Evolutionary conservation across 2,797 vertebrate genomes (phyloP).

Genomic region (Cygnus olor): DNA sequence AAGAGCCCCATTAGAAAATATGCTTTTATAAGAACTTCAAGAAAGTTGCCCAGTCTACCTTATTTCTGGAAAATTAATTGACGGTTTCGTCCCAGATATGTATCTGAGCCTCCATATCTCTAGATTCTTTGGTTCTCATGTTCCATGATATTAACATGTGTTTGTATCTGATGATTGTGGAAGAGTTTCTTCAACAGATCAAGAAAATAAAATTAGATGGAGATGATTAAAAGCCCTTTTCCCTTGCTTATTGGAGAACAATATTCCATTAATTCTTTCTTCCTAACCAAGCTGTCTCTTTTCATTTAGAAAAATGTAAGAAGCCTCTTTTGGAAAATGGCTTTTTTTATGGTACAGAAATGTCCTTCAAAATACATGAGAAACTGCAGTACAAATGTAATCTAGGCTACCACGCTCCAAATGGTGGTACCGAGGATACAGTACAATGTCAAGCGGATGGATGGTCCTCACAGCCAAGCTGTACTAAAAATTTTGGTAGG

Average conservation of each 20-base stretch:
- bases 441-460: constrained; percentile 68
- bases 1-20: neutral
- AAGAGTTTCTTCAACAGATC: neutral
- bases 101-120: neutral
- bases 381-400: constrained; percentile 64
- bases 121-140: neutral
- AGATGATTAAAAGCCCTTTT: rapidly evolving
- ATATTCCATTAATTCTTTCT: neutral
- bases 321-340: constrained; percentile 76
- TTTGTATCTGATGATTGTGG: neutral
- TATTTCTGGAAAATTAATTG: neutral
- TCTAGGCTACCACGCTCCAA: constrained; percentile 61
- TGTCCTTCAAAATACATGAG: constrained; percentile 70
- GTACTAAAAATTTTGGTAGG: constrained; percentile 61
- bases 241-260: neutral
- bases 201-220: neutral
- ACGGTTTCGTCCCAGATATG: neutral
- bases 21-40: neutral
- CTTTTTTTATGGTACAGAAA: constrained; percentile 52
- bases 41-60: neutral
- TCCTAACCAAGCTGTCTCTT: neutral
- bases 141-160: rapidly evolving
- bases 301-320: constrained; percentile 72
- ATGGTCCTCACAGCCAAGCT: constrained; percentile 74
- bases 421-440: constrained; percentile 48